Evolutionary conservation across 1,140 invertebrate species (phyloP).

Genomic region (Psilanteris sp.): DNA sequence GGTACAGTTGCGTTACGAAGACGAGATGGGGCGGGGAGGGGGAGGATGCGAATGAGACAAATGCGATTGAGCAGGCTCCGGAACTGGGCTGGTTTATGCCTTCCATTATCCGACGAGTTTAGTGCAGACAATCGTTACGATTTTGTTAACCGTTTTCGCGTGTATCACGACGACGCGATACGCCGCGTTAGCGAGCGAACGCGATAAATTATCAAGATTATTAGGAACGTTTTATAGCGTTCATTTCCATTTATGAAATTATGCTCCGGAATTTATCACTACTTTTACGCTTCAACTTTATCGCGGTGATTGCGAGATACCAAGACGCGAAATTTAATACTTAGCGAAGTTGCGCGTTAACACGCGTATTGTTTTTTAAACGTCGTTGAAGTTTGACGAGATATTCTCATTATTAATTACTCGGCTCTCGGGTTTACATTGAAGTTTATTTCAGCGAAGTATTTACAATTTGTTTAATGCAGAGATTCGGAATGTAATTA

Average conservation of each 20-base stretch:
- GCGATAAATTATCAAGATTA: constrained; percentile 15
- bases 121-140: constrained; percentile 17
- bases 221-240: constrained; percentile 14
- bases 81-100: constrained; percentile 11
- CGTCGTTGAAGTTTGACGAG: too few species aligned
- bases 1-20: constrained; percentile 19
- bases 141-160: constrained; percentile 6
- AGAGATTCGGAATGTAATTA: too few species aligned
- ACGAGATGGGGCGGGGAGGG: too few species aligned
- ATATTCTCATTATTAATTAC: too few species aligned
- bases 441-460: too few species aligned
- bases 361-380: too few species aligned
- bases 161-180: constrained; percentile 1
- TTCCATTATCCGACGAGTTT: constrained; percentile 7
- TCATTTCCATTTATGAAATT: constrained; percentile 34
- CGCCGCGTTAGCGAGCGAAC: constrained; percentile 7
- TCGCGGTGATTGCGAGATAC: constrained; percentile 24
- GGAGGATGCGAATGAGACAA: constrained; percentile 9
- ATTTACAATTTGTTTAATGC: too few species aligned
- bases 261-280: constrained; percentile 19
- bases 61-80: background rate
- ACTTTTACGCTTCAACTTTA: constrained; percentile 8
- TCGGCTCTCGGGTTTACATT: too few species aligned
- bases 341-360: background rate
- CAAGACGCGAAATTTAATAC: constrained; percentile 16